These are phyloP conservation scores for Cepaea hortensis DNA, from an alignment of 2,888 invertebrate species.

Conservation along the genomic window DNA sequence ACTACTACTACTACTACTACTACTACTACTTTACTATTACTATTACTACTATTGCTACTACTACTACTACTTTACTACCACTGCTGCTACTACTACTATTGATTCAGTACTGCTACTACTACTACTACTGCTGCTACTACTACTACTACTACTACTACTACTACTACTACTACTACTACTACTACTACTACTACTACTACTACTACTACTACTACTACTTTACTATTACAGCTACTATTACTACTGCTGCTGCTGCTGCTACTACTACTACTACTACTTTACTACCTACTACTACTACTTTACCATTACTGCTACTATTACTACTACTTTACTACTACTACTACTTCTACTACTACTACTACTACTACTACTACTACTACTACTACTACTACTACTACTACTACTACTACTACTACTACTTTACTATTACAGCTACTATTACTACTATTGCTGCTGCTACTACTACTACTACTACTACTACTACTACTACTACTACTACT, in stretches of 20 bases:
- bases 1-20: not conserved
- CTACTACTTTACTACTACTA: not conserved
- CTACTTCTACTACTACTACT: not conserved
- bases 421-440: conserved; percentile 2
- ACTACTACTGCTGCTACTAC: not conserved
- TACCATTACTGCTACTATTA: not conserved
- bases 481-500: conserved; percentile 25
- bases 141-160: not conserved
- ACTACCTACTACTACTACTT: not conserved
- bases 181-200: not conserved
- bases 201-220: not conserved
- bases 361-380: not conserved
- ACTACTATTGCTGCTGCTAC: conserved; percentile 20
- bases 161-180: not conserved
- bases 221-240: not conserved
- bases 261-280: not conserved
- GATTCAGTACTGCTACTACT: not conserved
- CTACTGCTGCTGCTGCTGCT: not conserved
- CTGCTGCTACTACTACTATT: not conserved
- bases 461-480: conserved; percentile 27
- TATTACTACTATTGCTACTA: no score
- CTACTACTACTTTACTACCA: not conserved
- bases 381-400: not conserved
- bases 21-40: no score
- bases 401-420: conserved; percentile 1